Evolutionary conservation across 2,888 invertebrate genomes (phyloP).

Genomic region (Orchestes rusci): DNA sequence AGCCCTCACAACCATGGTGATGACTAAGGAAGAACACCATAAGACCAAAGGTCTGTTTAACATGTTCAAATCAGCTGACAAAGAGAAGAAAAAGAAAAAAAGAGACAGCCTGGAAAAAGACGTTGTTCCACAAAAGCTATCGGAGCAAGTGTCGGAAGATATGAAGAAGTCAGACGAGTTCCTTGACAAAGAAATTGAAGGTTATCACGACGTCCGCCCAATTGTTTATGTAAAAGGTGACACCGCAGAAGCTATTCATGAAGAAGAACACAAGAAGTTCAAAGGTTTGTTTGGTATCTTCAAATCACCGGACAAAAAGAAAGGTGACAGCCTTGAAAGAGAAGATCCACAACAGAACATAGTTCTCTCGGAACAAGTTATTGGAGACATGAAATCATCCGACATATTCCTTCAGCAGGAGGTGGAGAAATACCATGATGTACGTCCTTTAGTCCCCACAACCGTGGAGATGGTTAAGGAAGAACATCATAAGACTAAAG

Average conservation of each 20-base stretch:
- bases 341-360: constrained; percentile 9
- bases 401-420: constrained; percentile 21
- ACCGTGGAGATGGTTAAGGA: constrained; percentile 8
- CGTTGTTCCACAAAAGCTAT: constrained; percentile 2
- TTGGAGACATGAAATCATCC: constrained; percentile 14
- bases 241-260: constrained; percentile 8
- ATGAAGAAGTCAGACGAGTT: constrained; percentile 19
- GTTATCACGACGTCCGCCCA: constrained; percentile 27
- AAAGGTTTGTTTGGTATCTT: constrained; percentile 25
- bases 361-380: constrained; percentile 9
- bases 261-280: constrained; percentile 17
- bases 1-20: background rate
- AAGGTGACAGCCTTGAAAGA: constrained; percentile 17
- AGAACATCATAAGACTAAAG: constrained; percentile 19
- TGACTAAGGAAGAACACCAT: constrained; percentile 2
- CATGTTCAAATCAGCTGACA: constrained; percentile 13
- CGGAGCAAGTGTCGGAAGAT: constrained; percentile 13
- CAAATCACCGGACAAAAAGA: constrained; percentile 14
- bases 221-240: constrained; percentile 7
- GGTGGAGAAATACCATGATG: constrained; percentile 21
- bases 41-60: constrained; percentile 14
- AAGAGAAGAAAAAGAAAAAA: constrained; percentile 18
- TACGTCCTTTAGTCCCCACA: constrained; percentile 4
- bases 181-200: constrained; percentile 22
- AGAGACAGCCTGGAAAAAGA: constrained; percentile 11